phyloP scores from a whole-genome alignment of 2,888 invertebrate genomes.

The Catotricha subobsoleta region DNA sequence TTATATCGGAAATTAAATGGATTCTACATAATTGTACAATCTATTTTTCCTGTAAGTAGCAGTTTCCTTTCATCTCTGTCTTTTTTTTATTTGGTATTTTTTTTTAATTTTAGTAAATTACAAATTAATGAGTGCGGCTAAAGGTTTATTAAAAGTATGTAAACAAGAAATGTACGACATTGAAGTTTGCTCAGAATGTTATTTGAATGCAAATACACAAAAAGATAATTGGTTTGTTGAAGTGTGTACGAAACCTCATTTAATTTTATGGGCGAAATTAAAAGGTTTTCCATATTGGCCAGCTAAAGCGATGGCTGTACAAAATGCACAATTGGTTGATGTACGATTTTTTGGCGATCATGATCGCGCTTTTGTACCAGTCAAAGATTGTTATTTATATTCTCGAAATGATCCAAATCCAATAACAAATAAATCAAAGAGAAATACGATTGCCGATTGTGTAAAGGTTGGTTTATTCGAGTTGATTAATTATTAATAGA shows the following conservation, averaged over 20 bases:
- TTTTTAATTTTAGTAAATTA: constrained; percentile 41
- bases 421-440: constrained; percentile 26
- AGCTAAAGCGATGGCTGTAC: constrained; percentile 70
- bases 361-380: constrained; percentile 79
- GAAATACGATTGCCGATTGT: constrained; percentile 41
- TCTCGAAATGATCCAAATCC: constrained; percentile 54
- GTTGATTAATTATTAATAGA: neutral
- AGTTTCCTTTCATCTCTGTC: constrained; percentile 13
- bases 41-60: constrained; percentile 65
- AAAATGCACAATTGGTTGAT: constrained; percentile 53
- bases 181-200: constrained; percentile 86
- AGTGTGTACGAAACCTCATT: constrained; percentile 77
- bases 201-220: constrained; percentile 64
- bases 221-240: constrained; percentile 79
- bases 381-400: constrained; percentile 66
- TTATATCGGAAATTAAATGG: constrained; percentile 82
- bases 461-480: constrained; percentile 30
- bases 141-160: constrained; percentile 63
- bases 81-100: neutral
- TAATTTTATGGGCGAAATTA: constrained; percentile 88
- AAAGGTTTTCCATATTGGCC: constrained; percentile 98
- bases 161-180: constrained; percentile 82
- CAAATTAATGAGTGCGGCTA: constrained; percentile 58
- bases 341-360: constrained; percentile 91
- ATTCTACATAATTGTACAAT: constrained; percentile 84